Conservation (phyloP, 2,797 vertebrate species). For the Clarias laeviceps region DNA sequence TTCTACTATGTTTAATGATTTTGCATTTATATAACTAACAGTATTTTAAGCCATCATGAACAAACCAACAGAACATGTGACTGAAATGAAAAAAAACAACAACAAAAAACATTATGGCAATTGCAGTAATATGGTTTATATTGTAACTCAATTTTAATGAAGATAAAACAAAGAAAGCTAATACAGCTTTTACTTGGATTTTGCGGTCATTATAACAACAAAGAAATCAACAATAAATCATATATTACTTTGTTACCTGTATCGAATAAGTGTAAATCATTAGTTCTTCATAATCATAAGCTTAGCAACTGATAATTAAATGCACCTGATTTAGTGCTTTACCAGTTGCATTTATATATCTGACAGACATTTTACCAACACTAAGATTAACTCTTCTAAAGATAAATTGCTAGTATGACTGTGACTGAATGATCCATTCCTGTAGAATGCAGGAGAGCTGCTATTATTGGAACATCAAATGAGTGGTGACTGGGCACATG, state of each 20-base stretch:
- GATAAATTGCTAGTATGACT: not conserved
- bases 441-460: slow-evolving; percentile 40
- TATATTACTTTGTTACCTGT: not conserved
- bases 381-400: slow-evolving; percentile 2
- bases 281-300: too few species aligned
- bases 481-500: slow-evolving; percentile 47
- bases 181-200: not conserved
- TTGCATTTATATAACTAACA: not conserved
- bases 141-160: not conserved
- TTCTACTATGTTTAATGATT: not conserved
- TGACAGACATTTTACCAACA: not conserved
- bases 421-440: not conserved
- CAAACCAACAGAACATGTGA: not conserved
- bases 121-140: not conserved
- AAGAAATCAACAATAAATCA: not conserved
- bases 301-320: not conserved
- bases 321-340: not conserved
- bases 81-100: not conserved
- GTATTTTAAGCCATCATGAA: not conserved
- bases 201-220: not conserved
- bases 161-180: not conserved
- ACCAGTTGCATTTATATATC: not conserved
- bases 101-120: not conserved
- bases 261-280: not conserved
- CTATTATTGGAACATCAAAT: slow-evolving; percentile 58